Base-by-base conservation (phyloP, 2,113 vertebrate genomes). In the Malurus cyaneus region DNA sequence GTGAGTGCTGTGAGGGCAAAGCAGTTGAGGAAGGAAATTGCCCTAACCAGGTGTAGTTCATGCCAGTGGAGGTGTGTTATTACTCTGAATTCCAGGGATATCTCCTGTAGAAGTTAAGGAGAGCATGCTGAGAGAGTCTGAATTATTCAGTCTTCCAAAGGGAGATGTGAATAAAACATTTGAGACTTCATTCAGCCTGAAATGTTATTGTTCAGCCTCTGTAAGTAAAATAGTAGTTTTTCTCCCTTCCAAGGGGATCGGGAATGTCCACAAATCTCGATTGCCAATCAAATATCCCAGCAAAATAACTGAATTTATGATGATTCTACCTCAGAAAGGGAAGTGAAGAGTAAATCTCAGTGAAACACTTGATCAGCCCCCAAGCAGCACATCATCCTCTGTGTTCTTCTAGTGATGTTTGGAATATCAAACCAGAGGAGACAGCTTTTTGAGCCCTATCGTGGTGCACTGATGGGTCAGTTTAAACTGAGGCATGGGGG, bases 401-500 rank as follows among this genome's bases (percentile, higher is more conserved):
- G 0, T 50, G 8, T 14, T 62, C 49, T 74, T 52, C 28, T 50
- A 53, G 42, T 21, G 61, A 42, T n/a, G 12, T 39, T 81, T 36
- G 57, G 41, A 52, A 8, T 46, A 10, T 41, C 70, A n/a, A 67
- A 49, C n/a, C 11, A 5, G 49, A 67, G n/a, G 32, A 53, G 53
- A 1, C 12, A 20, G 6, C 5, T 20, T 46, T 73, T 44, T 14
- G 12, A 71, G 4, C 77, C 60, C 32, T 18, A 0, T 25, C 1
- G 2, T 20, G 8, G 14, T 79, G 41, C n/a, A 71, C 41, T 76
- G 61, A 11, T 46, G 67, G 69, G 54, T 17, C 34, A 34, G 2
- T 44, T 61, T 5, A 42, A 60, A 29, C 54, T 73, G 42, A 34
- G 64, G 14, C 14, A 46, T 12, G 54, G 47, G 46, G 26, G 32